Evolutionary conservation across 2,797 vertebrate species (phyloP), one percentile per base, ranked within the genome.

Genomic region (Urophycis tenuis): DNA sequence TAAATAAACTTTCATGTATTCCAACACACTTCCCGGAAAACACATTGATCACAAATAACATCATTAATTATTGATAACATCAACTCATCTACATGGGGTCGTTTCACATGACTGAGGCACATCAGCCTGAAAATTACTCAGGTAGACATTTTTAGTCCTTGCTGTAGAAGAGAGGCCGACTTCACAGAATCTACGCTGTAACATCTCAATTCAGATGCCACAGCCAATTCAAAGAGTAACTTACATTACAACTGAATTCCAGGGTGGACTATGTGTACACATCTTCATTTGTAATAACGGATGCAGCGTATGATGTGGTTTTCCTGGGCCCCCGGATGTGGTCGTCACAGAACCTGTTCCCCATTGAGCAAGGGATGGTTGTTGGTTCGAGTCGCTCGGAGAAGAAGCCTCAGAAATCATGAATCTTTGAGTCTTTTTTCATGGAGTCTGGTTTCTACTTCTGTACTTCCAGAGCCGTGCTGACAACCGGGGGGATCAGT

Each of bases 401-500:
- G 60, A 17, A 67, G 60, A 67, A n/a, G n/a, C n/a, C n/a, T 67
- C 60, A 12, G 60, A n/a, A n/a, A n/a, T 67, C 0, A 64, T 30
- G 14, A 72, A 34, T 34, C 71, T n/a, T n/a, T n/a, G n/a, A 53
- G 73, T 30, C 25, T 11, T 53, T 74, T 32, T 67, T 29, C 9
- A 41, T 22, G 19, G 29, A n/a, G n/a, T n/a, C n/a, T 31, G 53
- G 30, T 75, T 75, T 82, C 75, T 84, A 73, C 22, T 81, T 2
- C 30, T 3, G 83, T 9, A 87, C 11, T 17, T 87, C 85, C 71
- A 89, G 81, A 1, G 80, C 83, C 0, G 78, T 86, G 79, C 87
- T 88, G 45, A 74, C 0, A 0, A 83, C 85, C 0, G 96, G 94
- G 15, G 97, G 97, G 75, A 99, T 99, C 71, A 99, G 92, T 30